Evolutionary conservation across 37 sponge, comb jelly and placozoan species (phyloP).

Genomic region (Tethya wilhelma): DNA sequence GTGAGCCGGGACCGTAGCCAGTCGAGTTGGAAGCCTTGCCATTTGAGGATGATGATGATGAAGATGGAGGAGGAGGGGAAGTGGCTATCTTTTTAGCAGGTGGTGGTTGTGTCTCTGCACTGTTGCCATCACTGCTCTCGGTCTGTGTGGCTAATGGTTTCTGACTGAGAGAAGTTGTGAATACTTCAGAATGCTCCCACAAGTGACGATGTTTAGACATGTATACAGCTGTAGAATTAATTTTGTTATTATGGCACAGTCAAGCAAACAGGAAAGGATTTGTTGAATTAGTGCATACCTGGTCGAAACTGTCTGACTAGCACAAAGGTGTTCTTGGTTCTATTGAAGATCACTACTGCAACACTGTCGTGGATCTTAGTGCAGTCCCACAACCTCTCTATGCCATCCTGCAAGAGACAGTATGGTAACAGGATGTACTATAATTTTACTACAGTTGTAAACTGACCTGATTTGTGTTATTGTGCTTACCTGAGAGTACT

Average conservation of each 20-base stretch:
- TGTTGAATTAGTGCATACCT: slow-evolving; percentile 49
- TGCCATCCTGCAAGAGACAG: slow-evolving; percentile 62
- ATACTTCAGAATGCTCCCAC: slow-evolving; percentile 52
- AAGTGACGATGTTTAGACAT: slow-evolving; percentile 49
- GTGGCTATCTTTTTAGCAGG: slow-evolving; percentile 8
- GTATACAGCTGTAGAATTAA: slow-evolving; percentile 67
- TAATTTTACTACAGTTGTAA: not conserved
- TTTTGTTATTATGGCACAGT: not conserved
- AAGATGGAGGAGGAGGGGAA: not conserved
- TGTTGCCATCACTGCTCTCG: not conserved
- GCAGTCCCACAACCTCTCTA: slow-evolving; percentile 83
- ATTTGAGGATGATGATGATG: not conserved
- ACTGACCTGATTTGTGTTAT: no score
- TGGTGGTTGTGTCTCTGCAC: not conserved
- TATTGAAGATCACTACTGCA: slow-evolving; percentile 82
- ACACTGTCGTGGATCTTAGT: slow-evolving; percentile 88
- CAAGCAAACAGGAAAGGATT: not conserved
- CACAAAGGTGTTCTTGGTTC: slow-evolving; percentile 73
- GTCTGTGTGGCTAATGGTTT: slow-evolving; percentile 25
- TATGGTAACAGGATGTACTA: not conserved
- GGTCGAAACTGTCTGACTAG: slow-evolving; percentile 94
- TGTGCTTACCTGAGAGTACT: slow-evolving; percentile 84
- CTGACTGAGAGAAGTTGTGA: slow-evolving; percentile 40
- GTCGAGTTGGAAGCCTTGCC: not conserved
- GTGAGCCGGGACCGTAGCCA: slow-evolving; percentile 51